These are phyloP conservation scores for Remorina albescens DNA, from an alignment of 2,797 vertebrate species.

Conservation along the genomic window DNA sequence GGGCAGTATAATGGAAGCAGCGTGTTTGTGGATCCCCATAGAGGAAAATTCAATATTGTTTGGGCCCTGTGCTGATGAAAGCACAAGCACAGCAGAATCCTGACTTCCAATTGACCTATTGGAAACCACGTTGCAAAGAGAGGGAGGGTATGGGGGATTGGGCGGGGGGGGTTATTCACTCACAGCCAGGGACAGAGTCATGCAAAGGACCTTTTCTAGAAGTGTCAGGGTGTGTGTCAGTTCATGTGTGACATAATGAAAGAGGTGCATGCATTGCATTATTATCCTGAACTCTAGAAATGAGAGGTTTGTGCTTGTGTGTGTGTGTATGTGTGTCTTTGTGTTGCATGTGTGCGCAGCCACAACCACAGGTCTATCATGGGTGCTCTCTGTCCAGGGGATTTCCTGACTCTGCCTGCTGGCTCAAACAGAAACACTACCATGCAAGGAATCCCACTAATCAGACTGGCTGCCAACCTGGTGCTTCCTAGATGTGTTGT, in stretches of 20 bases:
- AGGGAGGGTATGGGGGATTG: constrained; percentile 34
- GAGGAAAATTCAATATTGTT: constrained; percentile 80
- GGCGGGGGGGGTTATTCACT: constrained; percentile 58
- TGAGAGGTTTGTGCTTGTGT: constrained; percentile 27
- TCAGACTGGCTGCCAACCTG: constrained; percentile 22
- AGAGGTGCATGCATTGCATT: constrained; percentile 72
- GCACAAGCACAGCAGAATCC: constrained; percentile 82
- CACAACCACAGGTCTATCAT: constrained; percentile 52
- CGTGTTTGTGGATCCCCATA: constrained; percentile 79
- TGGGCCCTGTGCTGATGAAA: constrained; percentile 77
- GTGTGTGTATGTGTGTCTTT: constrained; percentile 23
- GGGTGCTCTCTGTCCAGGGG: constrained; percentile 45
- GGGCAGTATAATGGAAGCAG: constrained; percentile 78
- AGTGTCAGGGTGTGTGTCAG: constrained; percentile 33
- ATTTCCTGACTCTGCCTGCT: constrained; percentile 45
- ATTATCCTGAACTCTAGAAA: constrained; percentile 44
- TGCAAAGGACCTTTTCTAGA: constrained; percentile 78
- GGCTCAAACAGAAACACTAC: constrained; percentile 19
- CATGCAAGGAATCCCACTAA: constrained; percentile 30
- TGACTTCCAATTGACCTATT: constrained; percentile 76
- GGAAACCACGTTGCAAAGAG: constrained; percentile 67
- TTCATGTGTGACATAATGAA: constrained; percentile 34
- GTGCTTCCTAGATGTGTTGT: neutral
- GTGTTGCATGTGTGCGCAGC: constrained; percentile 37
- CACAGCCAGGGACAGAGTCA: constrained; percentile 77